phyloP scores from a whole-genome alignment of 2,113 vertebrate species.

The Mormyrus iriodes region DNA sequence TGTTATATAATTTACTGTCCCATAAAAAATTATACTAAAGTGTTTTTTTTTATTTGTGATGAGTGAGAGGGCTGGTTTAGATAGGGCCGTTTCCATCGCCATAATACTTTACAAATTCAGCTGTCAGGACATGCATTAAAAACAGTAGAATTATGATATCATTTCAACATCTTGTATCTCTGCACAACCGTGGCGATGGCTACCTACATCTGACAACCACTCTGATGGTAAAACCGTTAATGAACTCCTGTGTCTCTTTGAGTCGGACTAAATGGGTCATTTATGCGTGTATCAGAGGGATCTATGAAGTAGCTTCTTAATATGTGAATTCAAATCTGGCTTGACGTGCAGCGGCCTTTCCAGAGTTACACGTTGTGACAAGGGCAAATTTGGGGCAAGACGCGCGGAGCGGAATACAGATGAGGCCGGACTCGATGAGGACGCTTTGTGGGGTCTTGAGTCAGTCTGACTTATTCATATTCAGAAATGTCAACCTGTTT shows the following conservation, averaged over 20 bases:
- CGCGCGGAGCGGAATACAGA: constrained; percentile 36
- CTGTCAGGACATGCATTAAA: background rate
- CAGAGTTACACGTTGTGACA: constrained; percentile 29
- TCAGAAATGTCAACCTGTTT: constrained; percentile 52
- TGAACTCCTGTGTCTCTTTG: background rate
- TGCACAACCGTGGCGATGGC: background rate
- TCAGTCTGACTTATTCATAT: constrained; percentile 36
- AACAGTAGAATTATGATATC: background rate
- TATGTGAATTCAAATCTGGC: constrained; percentile 10
- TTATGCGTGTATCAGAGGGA: background rate
- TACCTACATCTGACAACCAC: background rate
- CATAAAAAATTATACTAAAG: background rate
- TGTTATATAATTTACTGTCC: background rate
- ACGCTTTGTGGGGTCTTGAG: constrained; percentile 10
- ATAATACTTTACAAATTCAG: background rate
- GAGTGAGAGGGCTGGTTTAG: background rate
- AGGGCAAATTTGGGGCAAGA: constrained; percentile 27
- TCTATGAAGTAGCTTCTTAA: background rate
- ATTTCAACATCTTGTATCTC: background rate
- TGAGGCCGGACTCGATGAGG: constrained; percentile 26
- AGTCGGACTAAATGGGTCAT: constrained; percentile 1
- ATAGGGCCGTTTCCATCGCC: background rate
- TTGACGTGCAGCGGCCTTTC: background rate
- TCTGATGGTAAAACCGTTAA: background rate
- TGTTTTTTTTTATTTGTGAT: background rate